Evolutionary conservation across 2,113 vertebrate genomes (phyloP).

Genomic region (Penelope pileata): DNA sequence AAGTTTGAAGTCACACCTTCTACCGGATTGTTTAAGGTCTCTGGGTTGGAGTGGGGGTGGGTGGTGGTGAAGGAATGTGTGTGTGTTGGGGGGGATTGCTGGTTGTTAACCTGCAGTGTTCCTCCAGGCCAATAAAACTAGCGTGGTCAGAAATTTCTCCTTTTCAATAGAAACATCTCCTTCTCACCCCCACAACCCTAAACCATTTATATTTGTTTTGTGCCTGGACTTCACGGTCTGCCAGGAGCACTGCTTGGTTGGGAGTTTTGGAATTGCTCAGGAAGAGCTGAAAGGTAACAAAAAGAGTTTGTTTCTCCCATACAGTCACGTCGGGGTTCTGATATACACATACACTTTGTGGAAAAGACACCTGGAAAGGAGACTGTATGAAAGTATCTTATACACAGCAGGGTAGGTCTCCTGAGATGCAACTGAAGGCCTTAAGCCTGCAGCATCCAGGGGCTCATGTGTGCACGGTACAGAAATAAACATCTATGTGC

Average conservation of each 20-base stretch:
- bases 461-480: neutral
- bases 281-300: neutral
- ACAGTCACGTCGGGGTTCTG: fast-evolving
- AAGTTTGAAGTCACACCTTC: conserved; percentile 81
- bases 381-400: neutral
- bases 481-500: neutral
- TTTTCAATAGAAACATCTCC: neutral
- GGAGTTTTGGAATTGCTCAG: neutral
- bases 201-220: conserved; percentile 11
- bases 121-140: conserved; percentile 64
- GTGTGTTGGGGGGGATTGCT: neutral
- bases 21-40: conserved; percentile 54
- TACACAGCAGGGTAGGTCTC: neutral
- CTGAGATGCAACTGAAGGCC: neutral
- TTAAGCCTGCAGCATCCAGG: neutral
- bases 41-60: conserved; percentile 54
- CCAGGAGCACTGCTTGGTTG: neutral
- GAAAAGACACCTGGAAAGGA: neutral
- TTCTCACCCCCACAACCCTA: neutral
- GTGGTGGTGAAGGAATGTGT: neutral
- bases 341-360: neutral
- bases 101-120: conserved; percentile 64
- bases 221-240: conserved; percentile 4
- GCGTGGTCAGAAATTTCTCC: conserved; percentile 46
- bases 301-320: conserved; percentile 14